Percentiles rank a stretch among this genome's conserved stretches.
phyloP scores from a whole-genome alignment of 2,797 vertebrate genomes.

The Valencia hispanica region DNA sequence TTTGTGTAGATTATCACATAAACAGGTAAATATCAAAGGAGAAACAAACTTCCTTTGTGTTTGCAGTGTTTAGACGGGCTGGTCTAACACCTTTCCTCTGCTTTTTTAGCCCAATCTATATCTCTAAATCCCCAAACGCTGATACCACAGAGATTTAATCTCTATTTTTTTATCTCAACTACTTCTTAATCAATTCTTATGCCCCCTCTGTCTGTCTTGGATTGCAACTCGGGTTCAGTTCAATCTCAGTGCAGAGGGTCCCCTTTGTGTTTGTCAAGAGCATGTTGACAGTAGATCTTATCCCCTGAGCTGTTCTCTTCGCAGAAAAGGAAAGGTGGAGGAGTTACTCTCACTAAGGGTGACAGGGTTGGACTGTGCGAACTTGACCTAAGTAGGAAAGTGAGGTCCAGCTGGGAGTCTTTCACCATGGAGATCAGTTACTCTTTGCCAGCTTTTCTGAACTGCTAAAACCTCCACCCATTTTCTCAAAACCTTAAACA shows the following conservation, averaged over 20 bases:
- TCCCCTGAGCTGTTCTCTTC: constrained; percentile 28
- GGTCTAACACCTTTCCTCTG: constrained; percentile 16
- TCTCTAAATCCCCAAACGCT: constrained; percentile 23
- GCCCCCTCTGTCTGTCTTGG: constrained; percentile 4
- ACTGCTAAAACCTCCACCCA: no score
- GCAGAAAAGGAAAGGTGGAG: constrained; percentile 24
- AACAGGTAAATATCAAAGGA: neutral
- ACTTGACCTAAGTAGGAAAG: constrained; percentile 6
- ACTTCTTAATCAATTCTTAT: constrained; percentile 14
- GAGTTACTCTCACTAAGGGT: constrained; percentile 15
- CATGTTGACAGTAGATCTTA: constrained; percentile 49
- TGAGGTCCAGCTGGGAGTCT: neutral
- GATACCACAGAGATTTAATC: neutral
- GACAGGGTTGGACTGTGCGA: constrained; percentile 25
- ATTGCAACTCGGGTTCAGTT: constrained; percentile 25
- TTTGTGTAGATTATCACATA: neutral
- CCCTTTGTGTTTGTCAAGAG: constrained; percentile 56
- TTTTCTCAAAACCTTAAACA: no score
- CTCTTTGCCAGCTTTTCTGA: no score
- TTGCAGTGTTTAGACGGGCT: constrained; percentile 16
- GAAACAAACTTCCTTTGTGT: constrained; percentile 4
- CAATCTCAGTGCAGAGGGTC: constrained; percentile 19
- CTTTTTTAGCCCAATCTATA: constrained; percentile 21
- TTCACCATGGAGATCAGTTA: neutral
- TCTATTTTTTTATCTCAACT: constrained; percentile 10